Conservation (phyloP, 1,140 invertebrate genomes). For the Contarinia nasturtii region DNA sequence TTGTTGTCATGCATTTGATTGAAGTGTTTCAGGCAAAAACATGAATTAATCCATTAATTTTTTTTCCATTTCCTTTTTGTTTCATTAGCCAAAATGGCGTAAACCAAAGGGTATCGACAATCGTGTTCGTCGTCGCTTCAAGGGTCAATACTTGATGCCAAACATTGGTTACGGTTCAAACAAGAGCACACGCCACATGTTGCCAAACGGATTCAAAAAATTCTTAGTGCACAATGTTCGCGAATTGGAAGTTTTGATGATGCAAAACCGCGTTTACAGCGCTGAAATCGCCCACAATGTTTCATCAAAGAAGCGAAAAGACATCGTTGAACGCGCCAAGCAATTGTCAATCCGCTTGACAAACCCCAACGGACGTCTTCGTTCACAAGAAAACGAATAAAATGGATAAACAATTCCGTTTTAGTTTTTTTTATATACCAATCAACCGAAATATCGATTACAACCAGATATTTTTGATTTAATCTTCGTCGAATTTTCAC, state of each 20-base stretch:
- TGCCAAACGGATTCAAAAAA: slow-evolving; percentile 94
- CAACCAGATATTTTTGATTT: background rate
- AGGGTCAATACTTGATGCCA: slow-evolving; percentile 97
- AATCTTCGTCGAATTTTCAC: background rate
- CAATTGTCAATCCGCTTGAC: slow-evolving; percentile 90
- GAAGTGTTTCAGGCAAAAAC: background rate
- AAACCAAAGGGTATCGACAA: slow-evolving; percentile 90
- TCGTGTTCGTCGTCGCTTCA: slow-evolving; percentile 93
- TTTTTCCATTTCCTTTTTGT: background rate
- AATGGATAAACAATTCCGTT: slow-evolving; percentile 3
- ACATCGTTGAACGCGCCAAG: slow-evolving; percentile 89
- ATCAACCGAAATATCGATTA: background rate
- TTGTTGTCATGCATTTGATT: background rate
- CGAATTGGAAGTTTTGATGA: slow-evolving; percentile 94
- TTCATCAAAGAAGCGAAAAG: slow-evolving; percentile 88
- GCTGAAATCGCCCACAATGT: slow-evolving; percentile 95
- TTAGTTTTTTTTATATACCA: background rate
- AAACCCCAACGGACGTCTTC: slow-evolving; percentile 86
- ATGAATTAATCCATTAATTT: background rate
- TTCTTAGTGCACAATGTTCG: slow-evolving; percentile 39
- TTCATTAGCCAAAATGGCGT: slow-evolving; percentile 33
- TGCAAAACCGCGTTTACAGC: slow-evolving; percentile 95
- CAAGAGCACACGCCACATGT: slow-evolving; percentile 84
- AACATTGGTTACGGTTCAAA: slow-evolving; percentile 97
- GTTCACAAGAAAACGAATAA: slow-evolving; percentile 98